Conservation (phyloP, 92 coral and sea anemone species). For the Blastomussa wellsi region DNA sequence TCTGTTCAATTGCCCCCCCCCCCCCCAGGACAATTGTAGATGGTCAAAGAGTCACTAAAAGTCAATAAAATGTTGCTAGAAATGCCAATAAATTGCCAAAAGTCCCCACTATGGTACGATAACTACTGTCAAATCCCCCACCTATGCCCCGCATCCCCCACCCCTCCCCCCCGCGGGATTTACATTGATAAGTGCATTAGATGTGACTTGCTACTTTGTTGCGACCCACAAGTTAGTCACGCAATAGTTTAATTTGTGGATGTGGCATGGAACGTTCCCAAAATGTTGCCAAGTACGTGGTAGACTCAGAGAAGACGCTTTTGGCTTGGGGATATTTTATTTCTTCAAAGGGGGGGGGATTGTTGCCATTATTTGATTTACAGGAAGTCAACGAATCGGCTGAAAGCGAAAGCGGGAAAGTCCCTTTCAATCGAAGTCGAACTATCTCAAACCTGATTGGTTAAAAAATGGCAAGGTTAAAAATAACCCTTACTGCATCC, state of each 20-base stretch:
- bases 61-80: too few relatives aligned
- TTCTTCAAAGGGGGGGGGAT: neutral
- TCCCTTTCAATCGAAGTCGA: conserved; percentile 7
- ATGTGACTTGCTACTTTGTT: too few relatives aligned
- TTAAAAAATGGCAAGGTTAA: conserved; percentile 10
- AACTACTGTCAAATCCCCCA: too few relatives aligned
- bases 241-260: neutral
- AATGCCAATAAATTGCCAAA: too few relatives aligned
- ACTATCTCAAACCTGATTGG: conserved; percentile 27
- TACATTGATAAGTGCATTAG: too few relatives aligned
- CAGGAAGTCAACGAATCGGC: conserved; percentile 12
- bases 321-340: neutral
- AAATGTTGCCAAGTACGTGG: neutral
- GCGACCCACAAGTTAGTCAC: neutral
- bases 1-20: too few relatives aligned
- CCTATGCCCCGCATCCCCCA: too few relatives aligned
- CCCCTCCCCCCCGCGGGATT: too few relatives aligned
- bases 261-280: neutral
- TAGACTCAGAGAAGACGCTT: neutral
- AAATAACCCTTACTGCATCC: conserved; percentile 42
- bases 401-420: conserved; percentile 45
- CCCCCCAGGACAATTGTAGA: too few relatives aligned
- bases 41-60: too few relatives aligned
- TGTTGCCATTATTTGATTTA: neutral
- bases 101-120: too few relatives aligned